These are phyloP conservation scores for Oceanites oceanicus DNA, from an alignment of 2,113 vertebrate species.

Conservation along the genomic window DNA sequence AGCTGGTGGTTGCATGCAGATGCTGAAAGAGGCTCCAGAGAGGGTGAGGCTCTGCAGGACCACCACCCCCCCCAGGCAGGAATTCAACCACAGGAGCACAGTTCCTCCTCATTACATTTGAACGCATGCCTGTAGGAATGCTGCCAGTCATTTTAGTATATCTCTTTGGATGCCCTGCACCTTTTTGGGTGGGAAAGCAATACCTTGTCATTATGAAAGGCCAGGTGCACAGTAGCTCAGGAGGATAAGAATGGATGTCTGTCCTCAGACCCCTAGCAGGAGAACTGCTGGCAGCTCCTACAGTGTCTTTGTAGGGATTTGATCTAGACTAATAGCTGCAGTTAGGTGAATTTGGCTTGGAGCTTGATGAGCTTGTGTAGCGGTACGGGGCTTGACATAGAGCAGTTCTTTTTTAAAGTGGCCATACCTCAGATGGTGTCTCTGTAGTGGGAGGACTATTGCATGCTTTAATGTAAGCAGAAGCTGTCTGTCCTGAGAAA, in stretches of 20 bases:
- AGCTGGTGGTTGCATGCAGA: neutral
- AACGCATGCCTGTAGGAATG: neutral
- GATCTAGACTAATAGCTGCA: neutral
- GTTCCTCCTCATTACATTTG: neutral
- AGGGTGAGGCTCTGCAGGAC: no score
- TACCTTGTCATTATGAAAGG: neutral
- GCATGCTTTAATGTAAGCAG: neutral
- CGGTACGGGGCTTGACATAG: neutral
- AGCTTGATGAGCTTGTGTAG: neutral
- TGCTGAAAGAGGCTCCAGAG: neutral
- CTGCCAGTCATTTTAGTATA: neutral
- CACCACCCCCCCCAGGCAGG: neutral
- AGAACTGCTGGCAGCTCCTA: neutral
- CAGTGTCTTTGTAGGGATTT: neutral
- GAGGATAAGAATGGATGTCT: neutral
- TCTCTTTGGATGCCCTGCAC: neutral
- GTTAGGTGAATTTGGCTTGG: neutral
- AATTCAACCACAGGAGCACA: neutral
- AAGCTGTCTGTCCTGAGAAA: neutral
- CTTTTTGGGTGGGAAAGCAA: neutral
- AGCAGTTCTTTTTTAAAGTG: neutral
- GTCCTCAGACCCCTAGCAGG: neutral
- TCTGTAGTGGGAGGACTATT: neutral
- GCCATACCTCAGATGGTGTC: rapidly evolving
- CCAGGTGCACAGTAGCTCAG: no score